A percentile compares a stretch with the other conserved stretches of the same genome.
Conservation (phyloP, 2,888 invertebrate species). For the Cetonia aurata region DNA sequence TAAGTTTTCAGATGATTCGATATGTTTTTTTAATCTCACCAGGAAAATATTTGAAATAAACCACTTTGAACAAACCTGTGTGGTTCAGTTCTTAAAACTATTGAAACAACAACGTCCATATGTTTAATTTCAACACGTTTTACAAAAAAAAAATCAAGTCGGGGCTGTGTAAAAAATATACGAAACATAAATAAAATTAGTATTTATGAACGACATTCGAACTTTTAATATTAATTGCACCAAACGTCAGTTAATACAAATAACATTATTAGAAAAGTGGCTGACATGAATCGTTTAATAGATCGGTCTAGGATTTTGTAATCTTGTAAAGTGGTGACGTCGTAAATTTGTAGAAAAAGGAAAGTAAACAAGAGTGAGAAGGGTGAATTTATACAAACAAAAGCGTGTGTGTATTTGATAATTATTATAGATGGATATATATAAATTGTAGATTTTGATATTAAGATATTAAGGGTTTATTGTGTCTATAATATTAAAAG, state of each 20-base stretch:
- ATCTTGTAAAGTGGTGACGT: slow-evolving; percentile 9
- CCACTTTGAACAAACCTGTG: too few relatives aligned
- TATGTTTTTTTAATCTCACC: too few relatives aligned
- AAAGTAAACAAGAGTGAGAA: slow-evolving; percentile 23
- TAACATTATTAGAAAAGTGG: background rate
- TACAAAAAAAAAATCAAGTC: background rate
- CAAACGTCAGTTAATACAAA: slow-evolving; percentile 4
- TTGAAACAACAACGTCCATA: too few relatives aligned
- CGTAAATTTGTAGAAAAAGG: slow-evolving; percentile 23
- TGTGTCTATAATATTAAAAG: slow-evolving; percentile 35
- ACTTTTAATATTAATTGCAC: too few relatives aligned
- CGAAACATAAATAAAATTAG: background rate
- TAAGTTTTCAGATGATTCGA: too few relatives aligned
- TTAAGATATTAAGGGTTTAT: slow-evolving; percentile 41
- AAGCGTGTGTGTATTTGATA: slow-evolving; percentile 31
- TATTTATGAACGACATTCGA: background rate
- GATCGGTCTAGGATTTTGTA: slow-evolving; percentile 15
- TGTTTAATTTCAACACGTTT: too few relatives aligned
- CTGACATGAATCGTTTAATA: background rate
- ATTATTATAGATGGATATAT: slow-evolving; percentile 35
- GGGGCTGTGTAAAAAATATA: slow-evolving; percentile 19
- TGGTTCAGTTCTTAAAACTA: too few relatives aligned
- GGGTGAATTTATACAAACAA: slow-evolving; percentile 31
- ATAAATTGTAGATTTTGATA: slow-evolving; percentile 47
- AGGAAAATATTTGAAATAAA: too few relatives aligned